These are phyloP conservation scores for Agapornis roseicollis DNA, from an alignment of 2,113 vertebrate species.

Conservation along the genomic window DNA sequence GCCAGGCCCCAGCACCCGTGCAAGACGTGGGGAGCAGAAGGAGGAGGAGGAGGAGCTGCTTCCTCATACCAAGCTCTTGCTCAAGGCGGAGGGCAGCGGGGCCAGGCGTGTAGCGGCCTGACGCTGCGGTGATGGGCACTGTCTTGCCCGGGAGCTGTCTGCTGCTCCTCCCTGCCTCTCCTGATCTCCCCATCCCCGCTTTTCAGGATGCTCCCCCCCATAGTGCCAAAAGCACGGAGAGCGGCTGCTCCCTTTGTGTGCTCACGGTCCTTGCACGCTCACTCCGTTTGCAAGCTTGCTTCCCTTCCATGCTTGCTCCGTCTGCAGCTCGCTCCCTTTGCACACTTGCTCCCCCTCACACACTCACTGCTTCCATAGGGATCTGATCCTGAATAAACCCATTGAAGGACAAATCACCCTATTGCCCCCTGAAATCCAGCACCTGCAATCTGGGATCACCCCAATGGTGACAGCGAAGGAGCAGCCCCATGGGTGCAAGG, in stretches of 20 bases:
- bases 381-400: accelerated
- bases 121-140: not conserved
- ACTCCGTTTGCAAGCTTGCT: not conserved
- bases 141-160: not conserved
- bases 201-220: not conserved
- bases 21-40: not conserved
- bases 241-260: too few relatives aligned
- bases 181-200: not conserved
- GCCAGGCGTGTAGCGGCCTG: not conserved
- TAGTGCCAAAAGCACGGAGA: not conserved
- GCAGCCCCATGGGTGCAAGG: not conserved
- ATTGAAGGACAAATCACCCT: not conserved
- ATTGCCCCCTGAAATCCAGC: accelerated
- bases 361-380: accelerated
- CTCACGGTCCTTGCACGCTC: too few relatives aligned
- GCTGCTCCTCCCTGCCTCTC: not conserved
- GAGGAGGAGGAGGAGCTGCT: not conserved
- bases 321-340: accelerated
- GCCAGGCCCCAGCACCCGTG: not conserved
- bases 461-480: accelerated
- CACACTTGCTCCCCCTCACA: not conserved
- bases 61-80: slow-evolving; percentile 22
- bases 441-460: accelerated
- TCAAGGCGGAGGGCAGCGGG: not conserved
- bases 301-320: accelerated